These are phyloP conservation scores for Bufo bufo DNA, from an alignment of 2,113 vertebrate genomes.

Conservation along the genomic window DNA sequence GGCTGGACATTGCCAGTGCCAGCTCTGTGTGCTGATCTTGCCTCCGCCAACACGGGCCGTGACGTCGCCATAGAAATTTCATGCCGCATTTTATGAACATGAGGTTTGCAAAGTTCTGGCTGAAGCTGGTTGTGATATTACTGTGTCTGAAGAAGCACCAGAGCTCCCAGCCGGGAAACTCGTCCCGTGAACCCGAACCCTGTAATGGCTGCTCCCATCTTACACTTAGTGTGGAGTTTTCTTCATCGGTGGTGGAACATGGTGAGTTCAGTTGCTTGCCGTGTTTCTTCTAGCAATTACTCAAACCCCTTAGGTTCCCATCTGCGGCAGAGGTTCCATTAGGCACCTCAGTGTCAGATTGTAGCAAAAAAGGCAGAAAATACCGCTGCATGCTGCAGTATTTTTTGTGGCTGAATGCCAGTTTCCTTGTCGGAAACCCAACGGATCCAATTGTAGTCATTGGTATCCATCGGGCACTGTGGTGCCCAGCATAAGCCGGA, in stretches of 20 bases:
- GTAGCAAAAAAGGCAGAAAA: no score
- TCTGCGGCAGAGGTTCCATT: no score
- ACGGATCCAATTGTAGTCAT: no score
- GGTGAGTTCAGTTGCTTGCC: slow-evolving; percentile 73
- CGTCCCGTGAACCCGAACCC: slow-evolving; percentile 66
- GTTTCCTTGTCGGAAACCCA: no score
- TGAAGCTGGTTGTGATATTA: slow-evolving; percentile 77
- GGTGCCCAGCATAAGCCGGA: no score
- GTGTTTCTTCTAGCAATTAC: no score
- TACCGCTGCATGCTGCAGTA: no score
- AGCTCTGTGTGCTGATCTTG: not conserved
- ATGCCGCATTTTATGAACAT: slow-evolving; percentile 73
- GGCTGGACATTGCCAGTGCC: slow-evolving; percentile 22
- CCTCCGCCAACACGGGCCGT: not conserved
- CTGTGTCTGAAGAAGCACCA: slow-evolving; percentile 79
- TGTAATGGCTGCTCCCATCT: slow-evolving; percentile 86
- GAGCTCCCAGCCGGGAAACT: slow-evolving; percentile 74
- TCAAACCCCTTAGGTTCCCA: no score
- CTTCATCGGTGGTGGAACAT: slow-evolving; percentile 88
- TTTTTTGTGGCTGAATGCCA: no score
- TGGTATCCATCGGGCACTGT: no score
- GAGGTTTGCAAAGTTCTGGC: slow-evolving; percentile 79
- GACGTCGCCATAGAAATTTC: slow-evolving; percentile 72
- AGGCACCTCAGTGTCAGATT: no score
- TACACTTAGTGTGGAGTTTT: slow-evolving; percentile 90